Evolutionary conservation across 2,888 invertebrate genomes (phyloP).

Genomic region (Petrophora chlorosata): DNA sequence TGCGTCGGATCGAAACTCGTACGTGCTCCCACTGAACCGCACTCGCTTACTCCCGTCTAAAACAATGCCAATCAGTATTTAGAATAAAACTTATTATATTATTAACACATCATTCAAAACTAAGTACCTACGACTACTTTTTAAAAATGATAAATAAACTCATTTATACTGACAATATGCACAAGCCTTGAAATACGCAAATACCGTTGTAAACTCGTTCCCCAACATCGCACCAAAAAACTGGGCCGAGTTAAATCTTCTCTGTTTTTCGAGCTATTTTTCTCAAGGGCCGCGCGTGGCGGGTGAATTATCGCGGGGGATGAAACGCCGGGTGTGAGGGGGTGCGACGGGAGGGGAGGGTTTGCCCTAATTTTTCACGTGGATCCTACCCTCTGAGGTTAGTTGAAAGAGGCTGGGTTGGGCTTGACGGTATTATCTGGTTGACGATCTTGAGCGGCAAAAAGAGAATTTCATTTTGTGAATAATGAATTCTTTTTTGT

Average conservation of each 20-base stretch:
- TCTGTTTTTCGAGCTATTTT: conserved; percentile 80
- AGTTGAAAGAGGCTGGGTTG: conserved; percentile 63
- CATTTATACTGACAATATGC: too few relatives aligned
- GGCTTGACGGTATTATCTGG: conserved; percentile 38
- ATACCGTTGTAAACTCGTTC: conserved; percentile 36
- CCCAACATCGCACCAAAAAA: conserved; percentile 46
- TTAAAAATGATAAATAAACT: too few relatives aligned
- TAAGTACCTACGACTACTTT: too few relatives aligned
- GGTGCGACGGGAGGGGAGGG: conserved; percentile 48
- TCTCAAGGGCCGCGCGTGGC: conserved; percentile 75
- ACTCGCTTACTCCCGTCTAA: too few relatives aligned
- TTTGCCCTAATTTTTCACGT: conserved; percentile 77
- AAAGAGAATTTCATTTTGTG: conserved; percentile 33
- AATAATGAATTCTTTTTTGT: conserved; percentile 30
- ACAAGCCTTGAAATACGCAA: too few relatives aligned
- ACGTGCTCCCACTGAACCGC: too few relatives aligned
- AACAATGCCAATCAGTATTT: too few relatives aligned
- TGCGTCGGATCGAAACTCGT: too few relatives aligned
- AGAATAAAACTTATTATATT: too few relatives aligned
- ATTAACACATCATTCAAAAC: too few relatives aligned
- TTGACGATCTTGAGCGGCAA: conserved; percentile 36
- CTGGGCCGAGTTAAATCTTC: conserved; percentile 72
- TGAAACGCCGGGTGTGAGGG: conserved; percentile 40
- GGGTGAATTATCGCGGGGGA: conserved; percentile 60
- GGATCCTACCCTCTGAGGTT: conserved; percentile 54